Base-by-base conservation (phyloP, 2,888 invertebrate genomes). In the Polia nebulosa region DNA sequence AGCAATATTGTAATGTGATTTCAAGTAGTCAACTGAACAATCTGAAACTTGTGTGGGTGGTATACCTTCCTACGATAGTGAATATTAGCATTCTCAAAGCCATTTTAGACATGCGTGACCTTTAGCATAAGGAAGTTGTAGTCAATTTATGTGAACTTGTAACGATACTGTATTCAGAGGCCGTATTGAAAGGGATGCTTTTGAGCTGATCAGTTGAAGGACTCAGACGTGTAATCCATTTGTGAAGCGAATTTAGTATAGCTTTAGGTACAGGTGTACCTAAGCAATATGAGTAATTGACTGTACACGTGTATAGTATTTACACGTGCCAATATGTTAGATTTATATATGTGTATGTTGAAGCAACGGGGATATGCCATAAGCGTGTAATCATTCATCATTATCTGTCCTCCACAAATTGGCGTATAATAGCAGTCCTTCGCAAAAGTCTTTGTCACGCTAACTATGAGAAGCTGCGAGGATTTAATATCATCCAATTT, bases 391-490 rank as follows among this genome's bases (percentile, higher is more conserved):
- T 71, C 64, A n/a, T 61, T 81, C 51, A 78, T 68, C 56, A 66
- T 75, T 29, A 62, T 63, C 52, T 67, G 65, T 77, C 71, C 22
- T 62, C 39, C 51, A 41, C 41, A 59, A 72, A 67, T 55, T 52
- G 55, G 36, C 59, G 45, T 44, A 67, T 64, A 57, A 75, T 34
- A 65, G 59, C 36, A 59, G 45, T 56, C 45, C 20, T n/a, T 22
- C 34, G 36, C 25, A 44, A 62, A 67, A 61, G 22, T 58, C 57
- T 52, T 59, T 44, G 68, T 71, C 66, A 70, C 55, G 59, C 66
- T 71, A 63, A 77, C 65, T 75, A 65, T 58, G 53, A 76, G 29
- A 83, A 65, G 49, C 66, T 49, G 29, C 49, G 62, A 55, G 57
- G 36, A 47, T 66, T 55, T 61, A 70, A 78, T 70, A 72, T 69